Percentiles rank a stretch among this genome's conserved stretches.
Evolutionary conservation across 2,888 invertebrate species (phyloP).

Genomic region (Andrena hattorfiana): DNA sequence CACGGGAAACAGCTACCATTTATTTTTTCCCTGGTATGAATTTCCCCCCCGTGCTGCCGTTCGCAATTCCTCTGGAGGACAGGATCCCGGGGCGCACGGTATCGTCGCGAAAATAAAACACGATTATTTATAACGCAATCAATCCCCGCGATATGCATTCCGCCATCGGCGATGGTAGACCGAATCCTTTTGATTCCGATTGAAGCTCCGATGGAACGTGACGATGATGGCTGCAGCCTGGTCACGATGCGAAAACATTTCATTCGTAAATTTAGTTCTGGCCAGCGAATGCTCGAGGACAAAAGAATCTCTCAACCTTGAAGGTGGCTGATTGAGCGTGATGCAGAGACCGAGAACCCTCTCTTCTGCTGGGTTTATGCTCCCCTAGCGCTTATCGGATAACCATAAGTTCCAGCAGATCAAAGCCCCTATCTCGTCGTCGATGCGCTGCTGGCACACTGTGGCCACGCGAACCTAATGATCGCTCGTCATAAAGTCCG

Average conservation of each 20-base stretch:
- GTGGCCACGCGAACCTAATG: slow-evolving; percentile 56
- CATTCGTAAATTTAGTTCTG: slow-evolving; percentile 64
- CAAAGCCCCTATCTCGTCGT: slow-evolving; percentile 57
- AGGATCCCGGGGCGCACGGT: not conserved
- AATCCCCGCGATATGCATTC: slow-evolving; percentile 11
- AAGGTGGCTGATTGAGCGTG: slow-evolving; percentile 68
- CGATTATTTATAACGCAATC: slow-evolving; percentile 46
- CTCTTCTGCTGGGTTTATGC: slow-evolving; percentile 57
- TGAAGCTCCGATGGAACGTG: slow-evolving; percentile 1
- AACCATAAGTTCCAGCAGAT: slow-evolving; percentile 70
- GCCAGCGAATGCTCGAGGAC: slow-evolving; percentile 51
- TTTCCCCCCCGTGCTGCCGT: not conserved
- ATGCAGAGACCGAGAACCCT: slow-evolving; percentile 59
- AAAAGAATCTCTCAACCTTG: slow-evolving; percentile 70
- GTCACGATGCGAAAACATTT: slow-evolving; percentile 9
- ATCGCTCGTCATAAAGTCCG: slow-evolving; percentile 51
- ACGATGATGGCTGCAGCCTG: not conserved
- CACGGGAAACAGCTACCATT: not conserved
- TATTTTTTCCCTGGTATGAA: not conserved
- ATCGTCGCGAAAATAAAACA: slow-evolving; percentile 27
- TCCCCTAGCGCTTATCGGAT: slow-evolving; percentile 68
- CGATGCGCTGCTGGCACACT: slow-evolving; percentile 20
- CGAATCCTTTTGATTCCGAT: slow-evolving; percentile 8
- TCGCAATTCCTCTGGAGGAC: not conserved
- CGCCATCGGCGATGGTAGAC: not conserved